A percentile compares a stretch with the other conserved stretches of the same genome.
These are phyloP conservation scores for Abscondita cerata DNA, from an alignment of 2,888 invertebrate genomes.

Conservation along the genomic window DNA sequence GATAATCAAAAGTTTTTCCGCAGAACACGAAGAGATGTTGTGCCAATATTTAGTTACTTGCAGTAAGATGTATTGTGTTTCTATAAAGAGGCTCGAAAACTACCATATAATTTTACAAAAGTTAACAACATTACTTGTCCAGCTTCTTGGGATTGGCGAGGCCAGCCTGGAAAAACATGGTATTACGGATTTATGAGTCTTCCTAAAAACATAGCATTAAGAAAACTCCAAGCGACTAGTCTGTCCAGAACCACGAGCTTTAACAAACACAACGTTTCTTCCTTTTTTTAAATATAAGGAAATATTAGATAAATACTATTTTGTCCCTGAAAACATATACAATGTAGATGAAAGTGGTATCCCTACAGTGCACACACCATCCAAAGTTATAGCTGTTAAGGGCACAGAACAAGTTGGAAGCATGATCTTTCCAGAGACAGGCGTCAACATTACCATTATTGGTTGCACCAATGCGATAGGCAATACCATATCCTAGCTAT, in stretches of 20 bases:
- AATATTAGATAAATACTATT: constrained; percentile 1
- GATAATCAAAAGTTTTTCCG: neutral
- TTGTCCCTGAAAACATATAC: no score
- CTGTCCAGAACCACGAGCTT: neutral
- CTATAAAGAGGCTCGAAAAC: neutral
- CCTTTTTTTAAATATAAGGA: neutral
- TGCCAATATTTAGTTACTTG: neutral
- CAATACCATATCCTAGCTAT: neutral
- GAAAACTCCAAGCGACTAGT: neutral
- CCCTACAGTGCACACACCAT: constrained; percentile 43
- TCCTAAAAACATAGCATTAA: neutral
- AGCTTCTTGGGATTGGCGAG: neutral
- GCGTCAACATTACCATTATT: constrained; percentile 37
- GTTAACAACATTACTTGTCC: neutral
- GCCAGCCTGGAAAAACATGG: neutral
- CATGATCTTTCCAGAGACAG: constrained; percentile 37
- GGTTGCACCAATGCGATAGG: constrained; percentile 39
- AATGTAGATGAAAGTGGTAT: constrained; percentile 42
- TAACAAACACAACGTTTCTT: neutral
- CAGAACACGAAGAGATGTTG: neutral
- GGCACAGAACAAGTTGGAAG: constrained; percentile 44
- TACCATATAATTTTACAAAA: neutral
- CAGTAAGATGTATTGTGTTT: constrained; percentile 1
- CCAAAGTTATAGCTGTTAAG: constrained; percentile 43
- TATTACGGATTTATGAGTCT: neutral